Conservation (phyloP, 2,888 invertebrate species). For the Euplexia lucipara region DNA sequence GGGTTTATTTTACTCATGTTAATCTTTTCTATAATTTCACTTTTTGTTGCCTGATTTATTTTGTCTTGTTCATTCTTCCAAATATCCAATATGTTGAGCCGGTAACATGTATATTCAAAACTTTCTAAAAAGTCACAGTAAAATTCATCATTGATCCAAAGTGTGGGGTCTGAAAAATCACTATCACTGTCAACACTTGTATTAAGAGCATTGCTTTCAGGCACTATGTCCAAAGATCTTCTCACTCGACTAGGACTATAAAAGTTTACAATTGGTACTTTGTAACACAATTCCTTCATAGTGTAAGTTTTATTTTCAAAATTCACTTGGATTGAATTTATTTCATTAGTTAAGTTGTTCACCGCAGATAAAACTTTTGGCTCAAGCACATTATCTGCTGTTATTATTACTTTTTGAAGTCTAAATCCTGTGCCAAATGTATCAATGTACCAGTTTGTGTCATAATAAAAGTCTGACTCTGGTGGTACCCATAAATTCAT, state of each 20-base stretch:
- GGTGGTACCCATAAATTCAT: constrained; percentile 94
- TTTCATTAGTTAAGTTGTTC: constrained; percentile 88
- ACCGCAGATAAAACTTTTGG: constrained; percentile 90
- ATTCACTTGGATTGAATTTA: constrained; percentile 81
- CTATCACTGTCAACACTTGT: constrained; percentile 66
- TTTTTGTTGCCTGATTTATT: constrained; percentile 89
- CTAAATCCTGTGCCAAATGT: constrained; percentile 92
- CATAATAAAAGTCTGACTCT: constrained; percentile 92
- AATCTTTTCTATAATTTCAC: constrained; percentile 92
- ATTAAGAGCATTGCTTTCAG: constrained; percentile 55
- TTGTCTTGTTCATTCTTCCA: constrained; percentile 92
- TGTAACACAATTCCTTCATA: constrained; percentile 83
- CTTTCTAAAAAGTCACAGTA: constrained; percentile 92
- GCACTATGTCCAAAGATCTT: constrained; percentile 71
- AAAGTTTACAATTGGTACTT: constrained; percentile 86
- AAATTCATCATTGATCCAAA: constrained; percentile 89
- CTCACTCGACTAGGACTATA: constrained; percentile 71
- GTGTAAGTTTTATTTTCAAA: constrained; percentile 73
- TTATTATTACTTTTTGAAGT: constrained; percentile 91
- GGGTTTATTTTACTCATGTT: constrained; percentile 92
- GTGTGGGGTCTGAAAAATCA: constrained; percentile 90
- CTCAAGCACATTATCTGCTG: constrained; percentile 92
- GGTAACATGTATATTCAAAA: constrained; percentile 92
- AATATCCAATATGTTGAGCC: constrained; percentile 93
- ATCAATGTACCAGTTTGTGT: constrained; percentile 94